Base-by-base conservation (phyloP, 1,140 invertebrate genomes). In the Homalodisca vitripennis region DNA sequence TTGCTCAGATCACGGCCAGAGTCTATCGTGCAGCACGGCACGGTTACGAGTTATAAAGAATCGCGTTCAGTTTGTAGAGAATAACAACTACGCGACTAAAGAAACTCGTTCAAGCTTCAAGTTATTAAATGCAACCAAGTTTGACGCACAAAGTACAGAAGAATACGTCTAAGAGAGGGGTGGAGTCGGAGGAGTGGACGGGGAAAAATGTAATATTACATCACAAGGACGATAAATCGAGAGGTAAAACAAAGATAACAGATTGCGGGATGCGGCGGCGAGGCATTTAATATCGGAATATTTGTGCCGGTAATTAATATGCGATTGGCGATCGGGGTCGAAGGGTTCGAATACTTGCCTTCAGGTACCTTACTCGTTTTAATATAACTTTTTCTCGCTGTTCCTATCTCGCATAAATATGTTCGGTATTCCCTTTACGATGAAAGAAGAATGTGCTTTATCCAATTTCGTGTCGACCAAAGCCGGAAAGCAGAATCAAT, bases 251-350 rank as follows among this genome's bases (percentile, higher is more conserved):
- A 53, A 53, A 53, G 48, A 22, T 22, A 53, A 24, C 34, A 20
- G 6, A 24, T 53, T n/a, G n/a, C n/a, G n/a, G n/a, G n/a, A n/a
- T n/a, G n/a, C 48, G 48, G 48, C 20, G 22, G 48, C 6, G 48
- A 14, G 48, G 48, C 48, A 53, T 53, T 53, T 53, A 53, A 53
- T 53, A 53, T 53, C 22, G 48, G 48, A 53, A 53, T 53, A 53
- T 53, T 53, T 53, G 6, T 20, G 48, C 12, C 12, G 48, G 20
- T 53, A 53, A 53, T 53, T 53, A 53, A 53, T 53, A 53, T 10
- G 22, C 48, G 48, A 53, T 53, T 20, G 48, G n/a, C n/a, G n/a
- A n/a, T n/a, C 48, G 12, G 48, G 6, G 48, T 14, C 22, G 48
- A 53, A 53, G 48, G 22, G 48, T 14, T 12, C 48, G 48, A 14